phyloP scores from a whole-genome alignment of 2,113 vertebrate species.

The Gracilinanus agilis region DNA sequence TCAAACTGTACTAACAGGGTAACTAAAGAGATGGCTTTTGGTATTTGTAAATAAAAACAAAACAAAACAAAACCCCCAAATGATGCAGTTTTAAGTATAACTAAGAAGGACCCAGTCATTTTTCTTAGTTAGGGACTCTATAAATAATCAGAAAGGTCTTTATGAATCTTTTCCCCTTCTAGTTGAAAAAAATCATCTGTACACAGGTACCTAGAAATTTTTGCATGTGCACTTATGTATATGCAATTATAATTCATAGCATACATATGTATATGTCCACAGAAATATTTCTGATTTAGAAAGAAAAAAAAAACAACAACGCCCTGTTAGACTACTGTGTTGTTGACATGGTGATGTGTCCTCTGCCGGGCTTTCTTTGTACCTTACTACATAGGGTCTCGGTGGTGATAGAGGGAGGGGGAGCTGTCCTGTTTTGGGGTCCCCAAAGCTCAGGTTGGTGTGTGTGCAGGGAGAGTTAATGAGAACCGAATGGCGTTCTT shows the following conservation, averaged over 20 bases:
- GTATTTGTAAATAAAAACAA: background rate
- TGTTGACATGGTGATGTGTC: slow-evolving; percentile 44
- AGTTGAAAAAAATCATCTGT: background rate
- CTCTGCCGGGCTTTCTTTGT: slow-evolving; percentile 78
- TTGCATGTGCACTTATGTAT: background rate
- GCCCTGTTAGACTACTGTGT: background rate
- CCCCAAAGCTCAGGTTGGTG: slow-evolving; percentile 86
- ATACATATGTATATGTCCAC: background rate
- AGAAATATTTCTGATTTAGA: background rate
- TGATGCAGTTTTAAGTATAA: background rate
- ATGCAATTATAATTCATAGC: slow-evolving; percentile 4
- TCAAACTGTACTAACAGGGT: background rate
- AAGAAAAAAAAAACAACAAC: background rate
- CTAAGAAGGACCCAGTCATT: background rate
- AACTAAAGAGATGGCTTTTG: background rate
- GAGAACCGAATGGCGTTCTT: slow-evolving; percentile 90
- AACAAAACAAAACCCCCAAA: background rate
- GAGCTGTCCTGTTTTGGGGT: slow-evolving; percentile 81
- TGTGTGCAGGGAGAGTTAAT: slow-evolving; percentile 89
- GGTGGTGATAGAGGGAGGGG: slow-evolving; percentile 79
- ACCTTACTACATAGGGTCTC: slow-evolving; percentile 77
- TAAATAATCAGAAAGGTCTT: background rate
- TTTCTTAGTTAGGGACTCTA: background rate
- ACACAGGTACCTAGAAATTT: background rate
- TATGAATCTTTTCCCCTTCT: background rate